Evolutionary conservation across 2,888 invertebrate species (phyloP).

Genomic region (Chrysotoxum bicinctum): DNA sequence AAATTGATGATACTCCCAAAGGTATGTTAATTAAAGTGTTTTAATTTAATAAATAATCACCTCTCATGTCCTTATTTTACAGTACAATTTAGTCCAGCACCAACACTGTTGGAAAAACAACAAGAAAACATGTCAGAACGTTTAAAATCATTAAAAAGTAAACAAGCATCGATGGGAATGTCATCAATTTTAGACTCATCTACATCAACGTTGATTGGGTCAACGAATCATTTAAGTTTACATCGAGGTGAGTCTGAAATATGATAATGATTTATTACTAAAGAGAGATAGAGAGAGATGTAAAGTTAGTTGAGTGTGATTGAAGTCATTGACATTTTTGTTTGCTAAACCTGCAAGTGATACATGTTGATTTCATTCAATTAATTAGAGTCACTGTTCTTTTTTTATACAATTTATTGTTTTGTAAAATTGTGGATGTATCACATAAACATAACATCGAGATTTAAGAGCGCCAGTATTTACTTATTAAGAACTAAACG

Average conservation of each 20-base stretch:
- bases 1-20: conserved; percentile 78
- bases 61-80: not conserved
- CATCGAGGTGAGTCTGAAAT: conserved; percentile 70
- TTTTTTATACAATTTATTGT: not conserved
- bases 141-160: conserved; percentile 81
- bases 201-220: conserved; percentile 53
- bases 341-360: not conserved
- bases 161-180: conserved; percentile 61
- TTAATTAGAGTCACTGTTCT: not conserved
- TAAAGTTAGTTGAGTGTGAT: not conserved
- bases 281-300: not conserved
- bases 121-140: conserved; percentile 94
- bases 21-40: conserved; percentile 63
- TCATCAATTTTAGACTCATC: conserved; percentile 57
- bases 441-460: no score
- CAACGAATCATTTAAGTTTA: conserved; percentile 72
- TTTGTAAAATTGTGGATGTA: not conserved
- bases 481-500: no score
- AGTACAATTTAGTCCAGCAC: conserved; percentile 91
- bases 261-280: not conserved
- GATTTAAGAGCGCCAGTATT: no score
- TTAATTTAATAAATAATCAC: not conserved
- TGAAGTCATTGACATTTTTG: not conserved
- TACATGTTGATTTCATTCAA: not conserved
- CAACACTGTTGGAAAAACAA: conserved; percentile 92